Conservation (phyloP, 1,140 invertebrate genomes). For the Zaprionus tsacasi region DNA sequence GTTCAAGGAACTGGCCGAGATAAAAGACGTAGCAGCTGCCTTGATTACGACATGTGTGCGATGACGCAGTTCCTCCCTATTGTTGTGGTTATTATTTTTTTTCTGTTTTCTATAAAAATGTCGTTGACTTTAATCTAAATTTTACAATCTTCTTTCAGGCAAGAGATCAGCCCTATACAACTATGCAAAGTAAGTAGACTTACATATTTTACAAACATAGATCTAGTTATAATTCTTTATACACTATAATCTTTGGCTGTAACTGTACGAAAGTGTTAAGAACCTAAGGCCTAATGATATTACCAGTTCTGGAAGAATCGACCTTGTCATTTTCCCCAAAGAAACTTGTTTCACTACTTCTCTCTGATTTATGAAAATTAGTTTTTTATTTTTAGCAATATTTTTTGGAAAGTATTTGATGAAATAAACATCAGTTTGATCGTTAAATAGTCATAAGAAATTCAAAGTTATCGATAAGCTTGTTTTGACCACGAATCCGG, state of each 20-base stretch:
- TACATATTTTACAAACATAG: not conserved
- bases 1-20: slow-evolving; percentile 72
- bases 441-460: slow-evolving; percentile 12
- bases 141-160: not conserved
- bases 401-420: slow-evolving; percentile 25
- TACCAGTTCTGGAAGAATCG: slow-evolving; percentile 6
- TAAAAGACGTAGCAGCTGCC: slow-evolving; percentile 11
- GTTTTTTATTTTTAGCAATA: not conserved
- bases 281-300: slow-evolving; percentile 10
- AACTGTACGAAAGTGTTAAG: not conserved
- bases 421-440: slow-evolving; percentile 7
- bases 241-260: not conserved
- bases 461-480: slow-evolving; percentile 2
- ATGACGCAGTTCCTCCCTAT: not conserved
- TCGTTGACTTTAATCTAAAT: slow-evolving; percentile 23
- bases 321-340: slow-evolving; percentile 1
- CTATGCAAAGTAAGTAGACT: not conserved
- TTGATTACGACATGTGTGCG: slow-evolving; percentile 18
- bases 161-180: not conserved
- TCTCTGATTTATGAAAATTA: slow-evolving; percentile 9
- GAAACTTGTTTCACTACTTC: slow-evolving; percentile 9
- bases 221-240: not conserved
- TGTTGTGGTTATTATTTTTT: slow-evolving; percentile 5
- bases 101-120: slow-evolving; percentile 9
- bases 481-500: slow-evolving; percentile 10